phyloP scores from a whole-genome alignment of 1,140 invertebrate genomes.

The Rhysida immarginata region DNA sequence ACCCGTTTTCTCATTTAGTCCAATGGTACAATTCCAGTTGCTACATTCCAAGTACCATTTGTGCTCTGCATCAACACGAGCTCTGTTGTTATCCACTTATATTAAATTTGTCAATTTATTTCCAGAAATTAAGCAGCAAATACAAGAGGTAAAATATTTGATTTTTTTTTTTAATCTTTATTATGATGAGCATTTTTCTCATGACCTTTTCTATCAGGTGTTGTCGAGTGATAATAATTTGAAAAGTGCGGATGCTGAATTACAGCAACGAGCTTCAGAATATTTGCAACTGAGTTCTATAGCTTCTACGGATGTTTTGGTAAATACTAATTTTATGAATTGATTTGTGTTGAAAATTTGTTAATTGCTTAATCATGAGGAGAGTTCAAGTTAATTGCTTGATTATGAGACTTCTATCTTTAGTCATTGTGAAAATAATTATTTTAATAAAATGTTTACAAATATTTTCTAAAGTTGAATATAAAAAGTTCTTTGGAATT shows the following conservation, averaged over 20 bases:
- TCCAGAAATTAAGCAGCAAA: constrained; percentile 91
- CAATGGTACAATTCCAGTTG: constrained; percentile 87
- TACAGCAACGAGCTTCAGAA: constrained; percentile 96
- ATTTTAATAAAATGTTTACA: no score
- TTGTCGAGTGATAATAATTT: constrained; percentile 92
- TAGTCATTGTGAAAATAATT: no score
- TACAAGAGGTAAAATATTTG: constrained; percentile 60
- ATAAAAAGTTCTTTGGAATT: no score
- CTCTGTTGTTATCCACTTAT: constrained; percentile 90
- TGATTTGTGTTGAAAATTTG: no score
- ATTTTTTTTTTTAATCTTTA: neutral
- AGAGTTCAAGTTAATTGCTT: no score
- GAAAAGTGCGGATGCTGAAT: constrained; percentile 90
- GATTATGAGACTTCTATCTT: no score
- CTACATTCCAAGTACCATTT: constrained; percentile 98
- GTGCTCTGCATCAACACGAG: constrained; percentile 90
- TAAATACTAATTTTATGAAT: constrained; percentile 27
- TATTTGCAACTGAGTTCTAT: constrained; percentile 94
- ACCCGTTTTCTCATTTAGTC: constrained; percentile 39
- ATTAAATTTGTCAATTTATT: constrained; percentile 99
- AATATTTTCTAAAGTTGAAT: no score
- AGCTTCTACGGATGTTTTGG: constrained; percentile 88
- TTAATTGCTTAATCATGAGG: no score
- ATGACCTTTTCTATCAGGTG: constrained; percentile 31
- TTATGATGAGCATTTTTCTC: neutral